phyloP scores from a whole-genome alignment of 2,888 invertebrate species.

The Neoascia interrupta region DNA sequence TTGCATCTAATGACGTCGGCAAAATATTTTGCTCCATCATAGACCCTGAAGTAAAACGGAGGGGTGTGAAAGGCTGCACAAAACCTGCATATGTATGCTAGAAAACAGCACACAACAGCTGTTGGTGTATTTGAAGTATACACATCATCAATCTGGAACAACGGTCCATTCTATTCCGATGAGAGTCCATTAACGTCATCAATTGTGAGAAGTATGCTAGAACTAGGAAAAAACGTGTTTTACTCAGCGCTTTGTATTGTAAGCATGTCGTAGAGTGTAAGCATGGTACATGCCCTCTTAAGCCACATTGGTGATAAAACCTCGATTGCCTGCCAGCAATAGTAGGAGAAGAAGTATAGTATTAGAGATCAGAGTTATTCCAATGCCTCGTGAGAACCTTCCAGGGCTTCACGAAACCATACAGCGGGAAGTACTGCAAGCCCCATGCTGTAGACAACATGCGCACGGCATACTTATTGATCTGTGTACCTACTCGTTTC shows the following conservation, averaged over 20 bases:
- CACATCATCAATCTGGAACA: conserved; percentile 66
- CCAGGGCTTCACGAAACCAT: no score
- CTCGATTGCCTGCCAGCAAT: conserved; percentile 9
- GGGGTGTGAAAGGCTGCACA: background rate
- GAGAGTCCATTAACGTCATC: conserved; percentile 66
- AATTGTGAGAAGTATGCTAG: conserved; percentile 35
- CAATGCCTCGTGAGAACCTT: conserved; percentile 26
- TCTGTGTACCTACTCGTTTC: conserved; percentile 48
- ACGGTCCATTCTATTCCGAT: conserved; percentile 63
- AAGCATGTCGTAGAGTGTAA: no score
- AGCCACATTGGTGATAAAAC: conserved; percentile 11
- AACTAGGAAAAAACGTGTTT: no score
- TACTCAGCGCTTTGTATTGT: no score
- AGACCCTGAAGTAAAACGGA: background rate
- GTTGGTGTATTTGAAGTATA: conserved; percentile 46
- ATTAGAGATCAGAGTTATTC: conserved; percentile 32
- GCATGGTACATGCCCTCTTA: conserved; percentile 47
- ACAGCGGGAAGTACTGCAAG: no score
- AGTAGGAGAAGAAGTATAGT: background rate
- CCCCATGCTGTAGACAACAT: no score
- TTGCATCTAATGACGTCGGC: conserved; percentile 58
- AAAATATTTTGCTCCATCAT: conserved; percentile 18
- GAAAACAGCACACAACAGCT: conserved; percentile 22
- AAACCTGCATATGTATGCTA: conserved; percentile 38
- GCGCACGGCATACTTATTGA: conserved; percentile 53